A percentile compares a stretch with the other conserved stretches of the same genome.
These are phyloP conservation scores for Crax fasciolata DNA, from an alignment of 2,797 vertebrate species.

Conservation along the genomic window DNA sequence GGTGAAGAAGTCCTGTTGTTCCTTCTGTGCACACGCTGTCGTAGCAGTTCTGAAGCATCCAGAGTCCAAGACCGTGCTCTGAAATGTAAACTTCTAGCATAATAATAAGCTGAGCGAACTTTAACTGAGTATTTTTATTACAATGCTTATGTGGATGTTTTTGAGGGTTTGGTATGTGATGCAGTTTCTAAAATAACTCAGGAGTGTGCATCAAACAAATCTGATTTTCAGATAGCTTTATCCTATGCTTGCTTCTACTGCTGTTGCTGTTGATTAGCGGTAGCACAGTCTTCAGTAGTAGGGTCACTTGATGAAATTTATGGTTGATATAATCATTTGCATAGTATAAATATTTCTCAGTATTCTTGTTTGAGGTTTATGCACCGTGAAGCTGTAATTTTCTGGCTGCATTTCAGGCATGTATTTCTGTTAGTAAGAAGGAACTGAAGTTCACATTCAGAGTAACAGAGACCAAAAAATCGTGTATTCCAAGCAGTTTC, in stretches of 20 bases:
- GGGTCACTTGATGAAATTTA: constrained; percentile 35
- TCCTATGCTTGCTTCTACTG: background rate
- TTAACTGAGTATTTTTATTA: background rate
- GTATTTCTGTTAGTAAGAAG: constrained; percentile 17
- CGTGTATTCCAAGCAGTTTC: background rate
- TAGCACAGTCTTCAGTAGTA: background rate
- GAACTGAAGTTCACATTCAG: constrained; percentile 6
- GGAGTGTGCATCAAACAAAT: background rate
- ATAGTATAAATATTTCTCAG: constrained; percentile 48
- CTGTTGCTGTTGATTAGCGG: constrained; percentile 41
- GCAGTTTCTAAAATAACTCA: background rate
- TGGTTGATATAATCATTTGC: constrained; percentile 36
- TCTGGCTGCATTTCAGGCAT: constrained; percentile 27
- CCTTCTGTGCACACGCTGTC: background rate
- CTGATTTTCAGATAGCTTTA: constrained; percentile 33
- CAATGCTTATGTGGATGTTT: constrained; percentile 19
- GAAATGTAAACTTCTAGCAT: background rate
- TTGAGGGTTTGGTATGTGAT: background rate
- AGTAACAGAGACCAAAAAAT: background rate
- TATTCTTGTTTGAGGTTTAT: constrained; percentile 39
- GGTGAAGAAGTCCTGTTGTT: constrained; percentile 5
- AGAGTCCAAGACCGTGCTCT: background rate
- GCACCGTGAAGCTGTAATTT: constrained; percentile 19
- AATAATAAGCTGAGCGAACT: constrained; percentile 28
- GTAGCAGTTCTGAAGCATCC: background rate